Conservation (phyloP, 2,888 invertebrate genomes). For the Xylota segnis region DNA sequence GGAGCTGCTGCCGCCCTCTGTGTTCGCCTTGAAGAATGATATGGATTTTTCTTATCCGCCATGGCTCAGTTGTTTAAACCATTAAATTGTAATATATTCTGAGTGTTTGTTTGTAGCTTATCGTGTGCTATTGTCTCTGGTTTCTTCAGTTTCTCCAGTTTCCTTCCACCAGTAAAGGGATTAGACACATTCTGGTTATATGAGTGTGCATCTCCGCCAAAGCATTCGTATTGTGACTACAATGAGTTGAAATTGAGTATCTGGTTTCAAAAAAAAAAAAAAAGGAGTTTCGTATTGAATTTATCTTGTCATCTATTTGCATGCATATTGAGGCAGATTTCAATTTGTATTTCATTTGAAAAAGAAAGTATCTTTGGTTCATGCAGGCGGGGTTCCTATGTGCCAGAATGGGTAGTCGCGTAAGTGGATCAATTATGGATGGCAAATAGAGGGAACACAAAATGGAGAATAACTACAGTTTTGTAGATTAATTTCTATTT, state of each 20-base stretch:
- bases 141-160: conserved; percentile 31
- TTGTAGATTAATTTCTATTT: conserved; percentile 33
- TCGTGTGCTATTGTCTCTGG: conserved; percentile 61
- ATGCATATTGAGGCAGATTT: conserved; percentile 50
- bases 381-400: too few species aligned
- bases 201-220: conserved; percentile 19
- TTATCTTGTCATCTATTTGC: conserved; percentile 55
- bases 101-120: conserved; percentile 71
- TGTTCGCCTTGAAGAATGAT: conserved; percentile 57
- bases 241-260: conserved; percentile 63
- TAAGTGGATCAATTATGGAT: not conserved
- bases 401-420: not conserved
- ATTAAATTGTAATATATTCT: conserved; percentile 73
- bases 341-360: conserved; percentile 55
- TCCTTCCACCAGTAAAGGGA: conserved; percentile 7
- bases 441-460: conserved; percentile 3
- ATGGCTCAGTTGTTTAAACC: conserved; percentile 73
- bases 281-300: conserved; percentile 56
- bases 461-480: conserved; percentile 30
- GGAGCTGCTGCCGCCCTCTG: conserved; percentile 23
- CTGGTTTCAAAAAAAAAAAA: conserved; percentile 56
- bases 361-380: not conserved
- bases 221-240: conserved; percentile 49
- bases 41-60: conserved; percentile 73
- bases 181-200: conserved; percentile 29